Evolutionary conservation across 2,888 invertebrate genomes (phyloP), one percentile per base, ranked within the genome.

Genomic region (Apamea anceps): DNA sequence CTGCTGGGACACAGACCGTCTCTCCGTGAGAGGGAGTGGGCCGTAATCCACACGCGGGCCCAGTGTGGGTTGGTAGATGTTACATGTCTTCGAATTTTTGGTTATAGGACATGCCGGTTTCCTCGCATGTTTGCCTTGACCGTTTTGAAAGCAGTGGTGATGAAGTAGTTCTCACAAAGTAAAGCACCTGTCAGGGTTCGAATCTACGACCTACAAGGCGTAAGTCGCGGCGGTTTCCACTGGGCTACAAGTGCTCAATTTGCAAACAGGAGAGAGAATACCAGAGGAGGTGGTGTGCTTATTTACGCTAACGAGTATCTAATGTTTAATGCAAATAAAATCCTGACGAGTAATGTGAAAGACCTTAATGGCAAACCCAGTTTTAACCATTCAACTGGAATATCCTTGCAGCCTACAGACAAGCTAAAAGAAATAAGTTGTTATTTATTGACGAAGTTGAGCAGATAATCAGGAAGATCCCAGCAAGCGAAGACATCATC

Each of bases 281-380:
- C 12, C 45, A 75, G 75, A 79, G 73, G 62, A 65, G 70, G 65
- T 68, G 75, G 72, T 42, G 66, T 79, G 18, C 18, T 81, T 54
- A 72, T 81, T 32, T 77, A 72, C 62, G 63, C n/a, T 1, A 75
- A 68, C 2, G 45, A 81, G 0, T 10, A 18, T 60, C 51, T 67
- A 18, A 37, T 18, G 2, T 75, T 81, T 18, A n/a, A 63, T 25
- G 48, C 32, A 1, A 21, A 3, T 12, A 75, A 75, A 75, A 57
- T 57, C 21, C 51, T 4, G 12, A 72, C 28, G 0, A 48, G 28
- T 8, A 63, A 75, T 60, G 0, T 42, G 8, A 72, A 79, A 32
- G 37, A 8, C 7, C 21, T 81, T 5, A 51, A 73, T 54, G 75
- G 70, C 25, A 65, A 48, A 60, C 21, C 79, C 7, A 79, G 51